phyloP scores from a whole-genome alignment of 1,140 invertebrate genomes.

The Asbolus verrucosus region DNA sequence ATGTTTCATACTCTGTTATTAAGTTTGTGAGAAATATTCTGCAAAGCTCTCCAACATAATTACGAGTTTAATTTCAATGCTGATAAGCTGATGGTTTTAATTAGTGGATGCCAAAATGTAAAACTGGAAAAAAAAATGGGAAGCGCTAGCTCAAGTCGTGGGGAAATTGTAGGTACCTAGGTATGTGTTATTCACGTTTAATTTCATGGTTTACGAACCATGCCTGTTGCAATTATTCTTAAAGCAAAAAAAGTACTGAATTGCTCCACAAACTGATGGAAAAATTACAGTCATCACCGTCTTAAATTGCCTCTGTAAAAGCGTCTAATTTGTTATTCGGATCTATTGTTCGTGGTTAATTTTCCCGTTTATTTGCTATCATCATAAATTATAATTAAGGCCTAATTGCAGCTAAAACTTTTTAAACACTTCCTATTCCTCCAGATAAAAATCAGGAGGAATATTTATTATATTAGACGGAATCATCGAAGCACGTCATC shows the following conservation, averaged over 20 bases:
- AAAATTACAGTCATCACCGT: slow-evolving; percentile 49
- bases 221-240: slow-evolving; percentile 47
- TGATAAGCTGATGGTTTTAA: too few species aligned
- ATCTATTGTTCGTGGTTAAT: slow-evolving; percentile 44
- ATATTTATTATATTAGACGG: background rate
- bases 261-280: slow-evolving; percentile 46
- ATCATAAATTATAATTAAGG: slow-evolving; percentile 29
- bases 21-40: too few species aligned
- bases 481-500: background rate
- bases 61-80: too few species aligned
- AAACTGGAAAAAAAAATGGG: too few species aligned
- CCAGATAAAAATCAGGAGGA: slow-evolving; percentile 14
- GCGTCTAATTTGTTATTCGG: slow-evolving; percentile 47
- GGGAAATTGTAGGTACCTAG: slow-evolving; percentile 25
- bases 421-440: slow-evolving; percentile 11
- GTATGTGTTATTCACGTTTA: slow-evolving; percentile 48
- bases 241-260: slow-evolving; percentile 45
- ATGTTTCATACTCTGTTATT: too few species aligned
- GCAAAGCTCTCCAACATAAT: too few species aligned
- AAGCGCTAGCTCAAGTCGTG: background rate
- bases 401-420: slow-evolving; percentile 7
- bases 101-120: too few species aligned
- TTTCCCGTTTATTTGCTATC: slow-evolving; percentile 35
- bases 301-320: slow-evolving; percentile 48
- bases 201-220: slow-evolving; percentile 50